Evolutionary conservation across 2,888 invertebrate species (phyloP).

Genomic region (Sturmia bella): DNA sequence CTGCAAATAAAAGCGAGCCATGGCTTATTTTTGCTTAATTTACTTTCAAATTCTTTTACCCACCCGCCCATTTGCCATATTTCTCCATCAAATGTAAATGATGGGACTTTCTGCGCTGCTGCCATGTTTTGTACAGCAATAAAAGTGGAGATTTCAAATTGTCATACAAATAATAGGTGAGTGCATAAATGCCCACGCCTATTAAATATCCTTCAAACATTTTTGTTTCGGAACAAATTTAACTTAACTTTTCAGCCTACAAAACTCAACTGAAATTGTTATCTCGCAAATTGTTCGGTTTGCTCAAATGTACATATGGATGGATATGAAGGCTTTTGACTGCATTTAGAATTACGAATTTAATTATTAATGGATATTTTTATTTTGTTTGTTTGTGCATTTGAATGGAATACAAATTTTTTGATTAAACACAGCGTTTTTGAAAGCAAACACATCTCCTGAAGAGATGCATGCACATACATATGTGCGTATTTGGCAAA

Average conservation of each 20-base stretch:
- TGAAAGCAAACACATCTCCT: background rate
- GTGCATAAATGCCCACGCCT: slow-evolving; percentile 83
- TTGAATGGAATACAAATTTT: slow-evolving; percentile 39
- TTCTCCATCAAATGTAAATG: slow-evolving; percentile 84
- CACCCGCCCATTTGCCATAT: slow-evolving; percentile 93
- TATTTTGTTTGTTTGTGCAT: no score
- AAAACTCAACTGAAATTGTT: slow-evolving; percentile 4
- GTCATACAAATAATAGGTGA: slow-evolving; percentile 83
- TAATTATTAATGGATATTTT: background rate
- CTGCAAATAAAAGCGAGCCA: slow-evolving; percentile 77
- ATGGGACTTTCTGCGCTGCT: slow-evolving; percentile 84
- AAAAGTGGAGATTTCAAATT: slow-evolving; percentile 84
- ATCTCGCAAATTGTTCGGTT: background rate
- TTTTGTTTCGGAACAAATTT: background rate
- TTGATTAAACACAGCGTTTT: slow-evolving; percentile 16
- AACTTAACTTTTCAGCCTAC: background rate
- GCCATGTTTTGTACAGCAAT: slow-evolving; percentile 77
- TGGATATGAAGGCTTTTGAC: background rate
- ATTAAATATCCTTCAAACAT: slow-evolving; percentile 77
- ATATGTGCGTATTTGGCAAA: background rate
- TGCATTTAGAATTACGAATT: slow-evolving; percentile 2
- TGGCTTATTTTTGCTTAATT: background rate
- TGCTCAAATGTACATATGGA: background rate
- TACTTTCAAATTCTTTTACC: slow-evolving; percentile 76
- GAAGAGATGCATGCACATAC: no score